These are phyloP conservation scores for Mormyrops boulengeri DNA, from an alignment of 2,797 vertebrate species.

Conservation along the genomic window DNA sequence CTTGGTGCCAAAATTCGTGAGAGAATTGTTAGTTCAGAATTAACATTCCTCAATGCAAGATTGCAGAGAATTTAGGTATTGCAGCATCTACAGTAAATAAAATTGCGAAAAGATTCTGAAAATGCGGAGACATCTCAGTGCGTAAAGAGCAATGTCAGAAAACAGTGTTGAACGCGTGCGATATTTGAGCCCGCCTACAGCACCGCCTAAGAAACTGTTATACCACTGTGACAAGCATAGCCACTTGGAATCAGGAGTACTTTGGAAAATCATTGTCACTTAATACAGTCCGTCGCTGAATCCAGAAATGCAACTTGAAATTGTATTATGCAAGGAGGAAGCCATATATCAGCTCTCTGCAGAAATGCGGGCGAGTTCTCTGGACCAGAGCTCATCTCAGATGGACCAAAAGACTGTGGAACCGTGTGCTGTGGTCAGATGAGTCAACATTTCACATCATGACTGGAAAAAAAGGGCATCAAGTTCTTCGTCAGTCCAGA, in stretches of 20 bases:
- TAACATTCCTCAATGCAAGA: not conserved
- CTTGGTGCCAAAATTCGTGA: not conserved
- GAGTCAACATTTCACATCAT: not conserved
- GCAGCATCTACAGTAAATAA: not conserved
- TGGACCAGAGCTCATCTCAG: not conserved
- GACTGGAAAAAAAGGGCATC: not conserved
- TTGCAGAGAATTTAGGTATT: not conserved
- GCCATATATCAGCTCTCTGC: not conserved
- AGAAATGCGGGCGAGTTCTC: not conserved
- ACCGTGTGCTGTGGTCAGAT: not conserved
- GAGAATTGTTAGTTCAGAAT: not conserved
- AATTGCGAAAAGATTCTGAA: not conserved
- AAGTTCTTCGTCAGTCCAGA: not conserved
- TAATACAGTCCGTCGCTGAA: not conserved
- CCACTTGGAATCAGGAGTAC: not conserved
- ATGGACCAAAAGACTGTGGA: not conserved
- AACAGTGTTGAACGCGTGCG: not conserved
- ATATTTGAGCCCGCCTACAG: not conserved
- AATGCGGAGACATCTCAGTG: not conserved
- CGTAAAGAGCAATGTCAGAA: not conserved
- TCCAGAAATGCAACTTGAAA: not conserved
- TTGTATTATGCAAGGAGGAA: not conserved
- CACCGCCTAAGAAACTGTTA: not conserved
- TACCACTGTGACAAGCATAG: not conserved
- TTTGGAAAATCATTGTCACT: not conserved